Percentiles rank a stretch among this genome's conserved stretches.
Conservation (phyloP, 2,113 vertebrate species). For the Nothobranchius furzeri region DNA sequence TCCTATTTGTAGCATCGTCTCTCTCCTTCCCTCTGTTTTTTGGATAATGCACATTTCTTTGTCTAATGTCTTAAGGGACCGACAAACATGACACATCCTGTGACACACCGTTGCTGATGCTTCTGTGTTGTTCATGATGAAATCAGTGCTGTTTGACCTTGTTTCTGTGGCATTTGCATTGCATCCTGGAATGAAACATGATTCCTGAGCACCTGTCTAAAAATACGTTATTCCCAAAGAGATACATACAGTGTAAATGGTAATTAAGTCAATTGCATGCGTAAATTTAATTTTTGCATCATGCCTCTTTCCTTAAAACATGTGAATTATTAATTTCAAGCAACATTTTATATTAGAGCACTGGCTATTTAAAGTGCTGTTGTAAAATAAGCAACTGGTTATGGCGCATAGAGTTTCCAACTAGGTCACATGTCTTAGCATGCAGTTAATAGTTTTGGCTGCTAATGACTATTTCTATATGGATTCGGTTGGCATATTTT, state of each 20-base stretch:
- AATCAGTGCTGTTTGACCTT: conserved; percentile 7
- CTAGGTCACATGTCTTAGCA: conserved; percentile 48
- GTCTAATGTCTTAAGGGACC: background rate
- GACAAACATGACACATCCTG: conserved; percentile 5
- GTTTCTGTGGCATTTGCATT: conserved; percentile 8
- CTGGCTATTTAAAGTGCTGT: conserved; percentile 10
- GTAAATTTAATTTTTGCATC: conserved; percentile 36
- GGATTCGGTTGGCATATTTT: too few species aligned
- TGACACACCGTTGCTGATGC: background rate
- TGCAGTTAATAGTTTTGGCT: conserved; percentile 31
- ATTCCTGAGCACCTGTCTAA: conserved; percentile 20
- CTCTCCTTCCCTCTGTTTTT: background rate
- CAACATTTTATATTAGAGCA: conserved; percentile 23
- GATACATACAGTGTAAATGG: conserved; percentile 9
- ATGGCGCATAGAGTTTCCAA: conserved; percentile 16
- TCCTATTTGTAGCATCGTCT: too few species aligned
- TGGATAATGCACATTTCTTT: background rate
- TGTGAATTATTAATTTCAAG: conserved; percentile 42
- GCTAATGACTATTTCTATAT: too few species aligned
- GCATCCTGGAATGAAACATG: background rate
- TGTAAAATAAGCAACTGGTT: conserved; percentile 20
- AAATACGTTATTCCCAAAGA: conserved; percentile 11
- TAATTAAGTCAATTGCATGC: conserved; percentile 37
- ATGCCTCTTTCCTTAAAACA: conserved; percentile 23
- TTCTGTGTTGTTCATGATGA: conserved; percentile 8